These are phyloP conservation scores for Engystomops pustulosus DNA, from an alignment of 2,113 vertebrate species.

Conservation along the genomic window DNA sequence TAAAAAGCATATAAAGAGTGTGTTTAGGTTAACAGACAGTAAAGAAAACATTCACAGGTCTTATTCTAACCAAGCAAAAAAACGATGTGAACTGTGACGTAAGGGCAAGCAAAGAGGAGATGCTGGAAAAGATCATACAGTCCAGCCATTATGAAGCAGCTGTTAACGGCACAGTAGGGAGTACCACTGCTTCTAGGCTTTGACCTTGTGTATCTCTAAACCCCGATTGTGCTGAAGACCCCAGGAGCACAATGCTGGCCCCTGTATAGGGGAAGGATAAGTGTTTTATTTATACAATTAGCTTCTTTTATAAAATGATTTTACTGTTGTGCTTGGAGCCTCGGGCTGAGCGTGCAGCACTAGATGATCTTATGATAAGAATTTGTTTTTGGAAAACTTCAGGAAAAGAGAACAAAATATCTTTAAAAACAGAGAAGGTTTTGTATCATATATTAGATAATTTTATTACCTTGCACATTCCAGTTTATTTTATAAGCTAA, in stretches of 20 bases:
- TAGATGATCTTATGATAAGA: slow-evolving; percentile 54
- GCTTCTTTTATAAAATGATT: slow-evolving; percentile 20
- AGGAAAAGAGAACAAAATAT: neutral
- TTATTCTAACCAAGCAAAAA: neutral
- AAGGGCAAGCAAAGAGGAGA: neutral
- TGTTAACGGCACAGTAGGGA: neutral
- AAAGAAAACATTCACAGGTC: neutral
- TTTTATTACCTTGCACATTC: slow-evolving; percentile 20
- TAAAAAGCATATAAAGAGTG: neutral
- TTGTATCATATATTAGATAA: slow-evolving; percentile 22
- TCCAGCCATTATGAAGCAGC: neutral
- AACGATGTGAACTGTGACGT: neutral
- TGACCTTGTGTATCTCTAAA: neutral
- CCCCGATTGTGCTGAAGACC: neutral
- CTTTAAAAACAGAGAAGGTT: slow-evolving; percentile 13
- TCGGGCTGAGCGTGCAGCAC: neutral
- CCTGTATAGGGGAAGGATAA: neutral
- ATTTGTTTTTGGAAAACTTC: slow-evolving; percentile 8
- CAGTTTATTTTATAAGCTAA: slow-evolving; percentile 9
- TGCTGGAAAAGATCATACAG: neutral
- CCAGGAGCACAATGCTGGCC: neutral
- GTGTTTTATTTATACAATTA: slow-evolving; percentile 36
- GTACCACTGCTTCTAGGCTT: neutral
- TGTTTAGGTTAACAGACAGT: neutral
- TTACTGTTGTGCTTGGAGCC: slow-evolving; percentile 2